Evolutionary conservation across 2,797 vertebrate genomes (phyloP).

Genomic region (Carapus acus): DNA sequence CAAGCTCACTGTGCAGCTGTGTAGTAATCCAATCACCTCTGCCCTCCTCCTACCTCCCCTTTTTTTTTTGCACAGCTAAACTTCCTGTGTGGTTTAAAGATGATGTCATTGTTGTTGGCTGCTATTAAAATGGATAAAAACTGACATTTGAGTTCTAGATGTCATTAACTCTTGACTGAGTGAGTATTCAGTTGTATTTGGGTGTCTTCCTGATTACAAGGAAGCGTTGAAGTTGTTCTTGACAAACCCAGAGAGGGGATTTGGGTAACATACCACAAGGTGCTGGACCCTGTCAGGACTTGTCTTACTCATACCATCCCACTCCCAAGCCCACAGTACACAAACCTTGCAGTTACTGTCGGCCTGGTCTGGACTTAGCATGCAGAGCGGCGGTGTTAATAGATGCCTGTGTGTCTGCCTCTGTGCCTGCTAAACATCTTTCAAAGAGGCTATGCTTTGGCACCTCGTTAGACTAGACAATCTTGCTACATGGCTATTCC

Average conservation of each 20-base stretch:
- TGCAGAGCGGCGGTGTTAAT: conserved; percentile 10
- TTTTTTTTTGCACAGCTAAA: conserved; percentile 35
- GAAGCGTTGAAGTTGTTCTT: not conserved
- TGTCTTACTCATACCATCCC: conserved; percentile 18
- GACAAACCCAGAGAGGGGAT: not conserved
- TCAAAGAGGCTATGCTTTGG: not conserved
- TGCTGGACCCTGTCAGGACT: conserved; percentile 34
- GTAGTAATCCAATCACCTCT: conserved; percentile 18
- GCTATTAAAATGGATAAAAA: too few relatives aligned
- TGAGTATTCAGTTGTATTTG: not conserved
- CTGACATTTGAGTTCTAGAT: too few relatives aligned
- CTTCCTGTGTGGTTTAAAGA: conserved; percentile 49
- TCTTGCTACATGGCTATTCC: conserved; percentile 33
- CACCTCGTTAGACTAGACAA: conserved; percentile 23
- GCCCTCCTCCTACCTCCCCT: too few relatives aligned
- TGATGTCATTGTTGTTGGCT: conserved; percentile 16
- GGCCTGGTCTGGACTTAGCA: conserved; percentile 34
- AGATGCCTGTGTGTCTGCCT: conserved; percentile 14
- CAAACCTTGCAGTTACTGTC: conserved; percentile 5
- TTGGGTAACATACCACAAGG: not conserved
- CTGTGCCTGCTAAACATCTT: conserved; percentile 1
- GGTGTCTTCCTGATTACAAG: not conserved
- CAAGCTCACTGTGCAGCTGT: not conserved
- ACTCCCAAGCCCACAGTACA: not conserved
- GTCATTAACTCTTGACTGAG: too few relatives aligned